These are phyloP conservation scores for Barypeithes pellucidus DNA, from an alignment of 2,888 invertebrate species.

Conservation along the genomic window DNA sequence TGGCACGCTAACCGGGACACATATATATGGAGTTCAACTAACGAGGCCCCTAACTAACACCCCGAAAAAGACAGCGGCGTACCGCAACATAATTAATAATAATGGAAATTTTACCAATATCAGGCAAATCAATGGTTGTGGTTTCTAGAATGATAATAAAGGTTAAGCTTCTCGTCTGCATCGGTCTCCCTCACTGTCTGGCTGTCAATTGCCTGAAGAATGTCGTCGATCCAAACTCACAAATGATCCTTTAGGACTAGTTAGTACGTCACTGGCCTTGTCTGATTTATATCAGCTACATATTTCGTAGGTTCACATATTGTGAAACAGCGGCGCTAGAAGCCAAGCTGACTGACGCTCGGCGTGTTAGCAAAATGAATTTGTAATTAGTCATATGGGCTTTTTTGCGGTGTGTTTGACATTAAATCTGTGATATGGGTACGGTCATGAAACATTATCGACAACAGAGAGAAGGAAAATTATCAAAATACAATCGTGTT, in stretches of 20 bases:
- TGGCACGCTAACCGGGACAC: conserved; percentile 16
- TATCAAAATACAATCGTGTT: too few relatives aligned
- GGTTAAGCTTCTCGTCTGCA: too few relatives aligned
- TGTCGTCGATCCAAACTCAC: too few relatives aligned
- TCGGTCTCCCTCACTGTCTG: too few relatives aligned
- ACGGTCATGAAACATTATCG: not conserved
- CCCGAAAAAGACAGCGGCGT: not conserved
- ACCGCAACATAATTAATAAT: not conserved
- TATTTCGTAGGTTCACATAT: conserved; percentile 30
- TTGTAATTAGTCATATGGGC: conserved; percentile 16
- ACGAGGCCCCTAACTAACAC: conserved; percentile 23
- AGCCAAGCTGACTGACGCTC: conserved; percentile 21
- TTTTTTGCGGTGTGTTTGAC: conserved; percentile 11
- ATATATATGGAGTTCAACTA: conserved; percentile 23
- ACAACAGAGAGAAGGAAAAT: not conserved
- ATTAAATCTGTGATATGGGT: conserved; percentile 5
- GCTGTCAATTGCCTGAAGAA: too few relatives aligned
- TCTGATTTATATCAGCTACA: conserved; percentile 25
- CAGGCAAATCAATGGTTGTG: too few relatives aligned
- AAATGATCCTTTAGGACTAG: too few relatives aligned
- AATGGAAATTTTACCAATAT: too few relatives aligned
- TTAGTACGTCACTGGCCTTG: conserved; percentile 7
- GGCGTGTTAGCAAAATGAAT: conserved; percentile 31
- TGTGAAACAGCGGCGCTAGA: conserved; percentile 32
- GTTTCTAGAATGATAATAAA: too few relatives aligned